Base-by-base conservation (phyloP, 1,140 invertebrate genomes). In the Bilobella aurantiaca region DNA sequence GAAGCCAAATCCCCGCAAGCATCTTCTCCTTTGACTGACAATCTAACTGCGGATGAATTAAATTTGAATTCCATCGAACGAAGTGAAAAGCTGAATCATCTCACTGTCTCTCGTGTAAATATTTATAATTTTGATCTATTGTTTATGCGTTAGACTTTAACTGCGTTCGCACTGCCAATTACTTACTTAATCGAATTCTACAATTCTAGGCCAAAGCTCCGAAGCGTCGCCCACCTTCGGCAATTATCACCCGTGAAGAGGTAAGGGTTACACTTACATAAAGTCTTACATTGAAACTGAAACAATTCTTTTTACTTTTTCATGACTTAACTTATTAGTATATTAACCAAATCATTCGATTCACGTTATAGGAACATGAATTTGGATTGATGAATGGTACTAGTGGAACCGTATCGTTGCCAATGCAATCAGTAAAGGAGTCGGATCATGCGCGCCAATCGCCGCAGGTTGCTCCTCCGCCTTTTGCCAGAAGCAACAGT, bases 131-230 rank as follows among this genome's bases (percentile, higher is more conserved):
- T n/a, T n/a, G n/a, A n/a, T n/a, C n/a, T n/a, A n/a, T n/a, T n/a
- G n/a, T n/a, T n/a, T n/a, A n/a, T n/a, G n/a, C n/a, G n/a, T n/a
- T n/a, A n/a, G n/a, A n/a, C n/a, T n/a, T n/a, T n/a, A n/a, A n/a
- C n/a, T n/a, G n/a, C n/a, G n/a, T n/a, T n/a, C n/a, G n/a, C n/a
- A n/a, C n/a, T n/a, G n/a, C n/a, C n/a, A n/a, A n/a, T n/a, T 58
- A 14, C 12, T 58, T 5, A 5, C 29, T 58, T 29, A 58, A 28
- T 29, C n/a, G n/a, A n/a, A n/a, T n/a, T n/a, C n/a, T n/a, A n/a
- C n/a, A n/a, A n/a, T 70, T 56, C 37, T 31, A 72, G 70, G 68
- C 71, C 64, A 73, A 73, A 60, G 58, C 71, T 46, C 68, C 68
- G 18, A 73, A 65, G 61, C 62, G 68, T 59, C 32, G 71, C 59